Conservation (phyloP, 2,888 invertebrate genomes). For the Plagodis pulveraria region DNA sequence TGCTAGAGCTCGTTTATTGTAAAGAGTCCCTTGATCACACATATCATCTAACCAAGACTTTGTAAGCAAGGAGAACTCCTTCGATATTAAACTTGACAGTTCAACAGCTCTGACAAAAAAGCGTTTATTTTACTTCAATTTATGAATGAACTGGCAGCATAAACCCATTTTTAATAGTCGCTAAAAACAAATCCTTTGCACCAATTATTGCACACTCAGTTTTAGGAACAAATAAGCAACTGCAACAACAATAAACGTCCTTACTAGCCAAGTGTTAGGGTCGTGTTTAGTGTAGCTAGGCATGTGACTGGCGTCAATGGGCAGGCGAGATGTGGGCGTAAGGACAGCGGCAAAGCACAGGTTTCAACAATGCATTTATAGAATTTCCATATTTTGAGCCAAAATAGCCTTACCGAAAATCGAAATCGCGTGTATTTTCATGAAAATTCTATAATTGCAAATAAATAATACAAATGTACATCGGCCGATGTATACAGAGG, state of each 20-base stretch:
- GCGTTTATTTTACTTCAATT: not conserved
- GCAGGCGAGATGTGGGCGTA: slow-evolving; percentile 76
- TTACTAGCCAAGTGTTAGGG: slow-evolving; percentile 70
- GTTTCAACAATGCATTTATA: slow-evolving; percentile 37
- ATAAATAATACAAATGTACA: slow-evolving; percentile 44
- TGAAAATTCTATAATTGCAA: slow-evolving; percentile 41
- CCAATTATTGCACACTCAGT: not conserved
- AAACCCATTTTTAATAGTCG: not conserved
- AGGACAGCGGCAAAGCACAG: slow-evolving; percentile 78
- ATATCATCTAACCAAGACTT: too few relatives aligned
- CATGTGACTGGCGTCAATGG: slow-evolving; percentile 77
- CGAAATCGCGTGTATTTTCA: not conserved
- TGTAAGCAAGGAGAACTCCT: too few relatives aligned
- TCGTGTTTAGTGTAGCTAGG: slow-evolving; percentile 80
- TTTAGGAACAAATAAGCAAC: slow-evolving; percentile 45
- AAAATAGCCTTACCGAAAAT: not conserved
- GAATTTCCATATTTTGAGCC: slow-evolving; percentile 26
- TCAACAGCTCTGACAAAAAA: not conserved
- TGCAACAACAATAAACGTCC: slow-evolving; percentile 47
- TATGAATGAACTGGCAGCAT: slow-evolving; percentile 14
- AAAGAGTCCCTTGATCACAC: too few relatives aligned
- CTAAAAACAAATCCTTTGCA: not conserved
- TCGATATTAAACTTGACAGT: slow-evolving; percentile 5
- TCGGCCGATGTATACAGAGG: slow-evolving; percentile 19
- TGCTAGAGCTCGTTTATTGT: slow-evolving; percentile 38